phyloP scores from a whole-genome alignment of 1,140 invertebrate genomes.

The Polypedilum vanderplanki region DNA sequence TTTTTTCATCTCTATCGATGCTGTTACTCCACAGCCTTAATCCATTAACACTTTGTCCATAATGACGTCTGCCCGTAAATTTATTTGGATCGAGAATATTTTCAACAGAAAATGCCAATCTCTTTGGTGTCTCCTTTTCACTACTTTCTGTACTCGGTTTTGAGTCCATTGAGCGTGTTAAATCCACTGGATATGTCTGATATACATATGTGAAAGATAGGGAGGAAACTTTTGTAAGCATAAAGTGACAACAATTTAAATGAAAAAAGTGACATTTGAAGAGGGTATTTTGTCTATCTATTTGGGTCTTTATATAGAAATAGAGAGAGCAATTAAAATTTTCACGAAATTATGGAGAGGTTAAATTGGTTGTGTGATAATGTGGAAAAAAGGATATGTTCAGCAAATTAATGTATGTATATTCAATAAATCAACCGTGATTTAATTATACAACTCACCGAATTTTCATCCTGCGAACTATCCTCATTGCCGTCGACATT shows the following conservation, averaged over 20 bases:
- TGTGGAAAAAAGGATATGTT: neutral
- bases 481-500: conserved; percentile 44
- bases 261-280: neutral
- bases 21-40: conserved; percentile 39
- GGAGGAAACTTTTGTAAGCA: neutral
- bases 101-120: conserved; percentile 80
- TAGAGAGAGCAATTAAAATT: neutral
- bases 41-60: conserved; percentile 40
- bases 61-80: conserved; percentile 62
- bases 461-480: conserved; percentile 40
- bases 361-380: conserved; percentile 2
- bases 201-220: neutral
- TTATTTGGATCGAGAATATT: conserved; percentile 87
- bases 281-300: neutral
- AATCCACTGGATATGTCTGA: conserved; percentile 42
- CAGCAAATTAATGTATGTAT: neutral
- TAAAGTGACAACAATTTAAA: neutral
- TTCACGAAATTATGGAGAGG: neutral
- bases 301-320: neutral
- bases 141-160: conserved; percentile 34
- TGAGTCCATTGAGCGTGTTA: conserved; percentile 42
- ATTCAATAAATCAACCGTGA: neutral
- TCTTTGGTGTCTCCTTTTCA: conserved; percentile 41
- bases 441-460: conserved; percentile 39
- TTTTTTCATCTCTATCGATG: conserved; percentile 49